Evolutionary conservation across 2,888 invertebrate genomes (phyloP), one percentile per base, ranked within the genome.

Genomic region (Phania funesta): DNA sequence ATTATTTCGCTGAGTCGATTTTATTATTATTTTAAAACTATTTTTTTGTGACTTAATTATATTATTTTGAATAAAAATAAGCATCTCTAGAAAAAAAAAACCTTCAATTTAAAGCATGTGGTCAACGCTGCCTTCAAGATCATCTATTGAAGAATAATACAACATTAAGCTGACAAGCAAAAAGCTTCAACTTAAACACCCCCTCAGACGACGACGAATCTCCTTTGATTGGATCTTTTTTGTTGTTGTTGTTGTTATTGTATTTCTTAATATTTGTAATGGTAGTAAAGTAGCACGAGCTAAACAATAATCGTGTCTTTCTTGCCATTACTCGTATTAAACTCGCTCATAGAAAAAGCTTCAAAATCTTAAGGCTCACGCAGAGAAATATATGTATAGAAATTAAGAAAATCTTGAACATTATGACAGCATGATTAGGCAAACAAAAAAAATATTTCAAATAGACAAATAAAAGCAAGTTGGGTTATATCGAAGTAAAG

Each of bases 361-460:
- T 60, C 60, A 56, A 58, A 70, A 65, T 60, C 70, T 64, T 60
- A 75, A 75, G 64, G 56, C 50, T 70, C 26, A 26, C 18, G 60
- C 50, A n/a, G 44, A 58, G 29, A 24, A 16, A 75, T 64, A 58
- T 58, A 50, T 79, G 50, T 26, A 50, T 18, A 50, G 64, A 65
- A 65, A 46, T 24, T 70, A 60, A 38, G 22, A 73, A 73, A 68
- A 77, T 64, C 52, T 77, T 68, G 64, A 78, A 58, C 87, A 88
- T 89, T 90, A 88, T 90, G 90, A 90, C 90, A 90, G 89, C 89
- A 88, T 90, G 90, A 90, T 90, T 90, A 89, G 90, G 89, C 89
- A 89, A 87, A 87, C 87, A 88, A 52, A 62, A 22, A 32, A 38
- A 13, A 38, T 38, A 44, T 24, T 58, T n/a, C 41, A 56, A 54